Evolutionary conservation across 2,797 vertebrate genomes (phyloP), one percentile per base, ranked within the genome.

Genomic region (Lemur catta): DNA sequence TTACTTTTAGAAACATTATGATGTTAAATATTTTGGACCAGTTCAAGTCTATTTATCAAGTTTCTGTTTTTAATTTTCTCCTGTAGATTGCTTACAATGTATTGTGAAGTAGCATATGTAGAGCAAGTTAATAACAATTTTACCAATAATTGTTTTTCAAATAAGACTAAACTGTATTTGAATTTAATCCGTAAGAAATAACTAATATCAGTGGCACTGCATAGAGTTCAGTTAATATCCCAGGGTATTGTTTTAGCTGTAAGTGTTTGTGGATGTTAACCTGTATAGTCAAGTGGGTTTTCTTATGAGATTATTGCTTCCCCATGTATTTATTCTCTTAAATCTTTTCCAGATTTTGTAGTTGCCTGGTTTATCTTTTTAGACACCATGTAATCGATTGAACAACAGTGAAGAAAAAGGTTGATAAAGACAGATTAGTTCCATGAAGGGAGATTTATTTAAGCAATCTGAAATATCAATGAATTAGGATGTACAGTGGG

Each of bases 361-460:
- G 4, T 89, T 91, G 59, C 13, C 78, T 94, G n/a, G 57, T 90
- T 94, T 85, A 65, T 96, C 80, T 96, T 97, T 86, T 93, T 72
- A 72, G 92, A 95, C 57, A 94, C 61, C 52, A 12, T 90, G 65
- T 95, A 97, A 97, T 97, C 61, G 76, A 41, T 94, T 93, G 71
- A 89, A 89, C 55, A 95, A 88, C 43, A 67, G 61, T 97, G 59
- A 48, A 82, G 91, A 65, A 80, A 81, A 91, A 96, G 84, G 35
- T 35, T 90, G 89, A 87, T 43, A 91, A 75, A 92, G 86, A 96
- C 69, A 92, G 71, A 35, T 76, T 63, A 89, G 22, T 95, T 96
- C 82, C 33, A 65, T 74, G 94, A 95, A 92, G 82, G 52, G 59
- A 86, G 91, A 75, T 96, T 95, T 96, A 94, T 95, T 97, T 71